Evolutionary conservation across 1,140 invertebrate genomes (phyloP).

Genomic region (Drosophila teissieri): DNA sequence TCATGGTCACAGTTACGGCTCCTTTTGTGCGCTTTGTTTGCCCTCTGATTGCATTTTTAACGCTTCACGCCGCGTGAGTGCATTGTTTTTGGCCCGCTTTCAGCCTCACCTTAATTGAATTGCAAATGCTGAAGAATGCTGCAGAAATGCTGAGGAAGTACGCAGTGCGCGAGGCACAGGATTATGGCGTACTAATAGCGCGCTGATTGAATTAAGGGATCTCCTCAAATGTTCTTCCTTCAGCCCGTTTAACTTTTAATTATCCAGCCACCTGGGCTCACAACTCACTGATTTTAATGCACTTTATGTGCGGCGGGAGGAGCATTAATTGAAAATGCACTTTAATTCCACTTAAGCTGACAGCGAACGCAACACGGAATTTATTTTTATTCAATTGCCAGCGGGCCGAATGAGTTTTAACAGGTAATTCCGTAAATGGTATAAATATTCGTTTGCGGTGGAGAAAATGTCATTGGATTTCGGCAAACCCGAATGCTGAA

Average conservation of each 20-base stretch:
- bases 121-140: conserved; percentile 60
- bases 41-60: conserved; percentile 78
- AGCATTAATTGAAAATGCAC: conserved; percentile 60
- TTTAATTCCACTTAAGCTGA: conserved; percentile 73
- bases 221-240: conserved; percentile 25
- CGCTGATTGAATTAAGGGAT: conserved; percentile 29
- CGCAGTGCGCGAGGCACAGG: conserved; percentile 1
- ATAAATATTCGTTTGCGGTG: conserved; percentile 6
- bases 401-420: conserved; percentile 1
- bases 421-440: conserved; percentile 24
- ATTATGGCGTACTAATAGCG: conserved; percentile 39
- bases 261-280: conserved; percentile 16
- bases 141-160: conserved; percentile 15
- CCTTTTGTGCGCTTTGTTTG: conserved; percentile 64
- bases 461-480: conserved; percentile 18
- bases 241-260: conserved; percentile 43
- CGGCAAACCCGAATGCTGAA: conserved; percentile 12
- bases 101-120: conserved; percentile 61
- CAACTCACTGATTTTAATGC: conserved; percentile 59
- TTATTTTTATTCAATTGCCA: conserved; percentile 55
- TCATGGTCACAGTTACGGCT: conserved; percentile 65
- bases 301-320: conserved; percentile 42
- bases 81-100: conserved; percentile 8
- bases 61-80: conserved; percentile 64
- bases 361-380: conserved; percentile 41